Evolutionary conservation across 2,797 vertebrate genomes (phyloP), one percentile per base, ranked within the genome.

Genomic region (Discoglossus pictus): DNA sequence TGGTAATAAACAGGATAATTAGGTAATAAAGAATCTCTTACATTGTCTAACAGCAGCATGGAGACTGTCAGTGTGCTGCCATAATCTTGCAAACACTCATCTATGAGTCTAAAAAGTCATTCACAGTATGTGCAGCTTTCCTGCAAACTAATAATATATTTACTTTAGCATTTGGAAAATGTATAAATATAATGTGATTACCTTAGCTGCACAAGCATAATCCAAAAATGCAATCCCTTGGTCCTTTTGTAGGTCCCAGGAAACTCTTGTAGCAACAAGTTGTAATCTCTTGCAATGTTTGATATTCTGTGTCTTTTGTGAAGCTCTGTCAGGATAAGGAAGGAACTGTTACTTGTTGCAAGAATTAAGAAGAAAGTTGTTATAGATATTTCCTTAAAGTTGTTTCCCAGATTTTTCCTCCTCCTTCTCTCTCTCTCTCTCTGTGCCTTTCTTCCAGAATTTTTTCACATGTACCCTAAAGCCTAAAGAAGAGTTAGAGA

Each of bases 191-290:
- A n/a, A n/a, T n/a, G n/a, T 1, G 4, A 6, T 60, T 68, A 68
- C 65, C 65, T 68, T 61, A 60, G 47, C 18, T 39, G 55, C 44
- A 61, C 25, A 36, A 23, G 55, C 65, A 68, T 68, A 68, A 52
- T 68, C 65, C 65, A 44, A 20, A 7, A 10, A 12, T 11, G 6
- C 46, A 13, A 38, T 34, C 23, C 17, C 38, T 4, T 43, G 23
- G 15, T 13, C n/a, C 16, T 60, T 44, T 25, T 18, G 21, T 51
- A 21, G 16, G 25, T 4, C 18, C 23, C 36, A 27, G 25, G 24
- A 15, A 27, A 44, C 65, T 46, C 63, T 18, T 27, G 43, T 58
- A 42, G 43, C 10, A 39, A 48, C 63, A 68, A 40, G 17, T 53
- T 40, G 15, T 8, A 12, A 13, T 9, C 23, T 50, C 46, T 35